These are phyloP conservation scores for Melospiza melodia DNA, from an alignment of 2,113 vertebrate genomes.

Conservation along the genomic window DNA sequence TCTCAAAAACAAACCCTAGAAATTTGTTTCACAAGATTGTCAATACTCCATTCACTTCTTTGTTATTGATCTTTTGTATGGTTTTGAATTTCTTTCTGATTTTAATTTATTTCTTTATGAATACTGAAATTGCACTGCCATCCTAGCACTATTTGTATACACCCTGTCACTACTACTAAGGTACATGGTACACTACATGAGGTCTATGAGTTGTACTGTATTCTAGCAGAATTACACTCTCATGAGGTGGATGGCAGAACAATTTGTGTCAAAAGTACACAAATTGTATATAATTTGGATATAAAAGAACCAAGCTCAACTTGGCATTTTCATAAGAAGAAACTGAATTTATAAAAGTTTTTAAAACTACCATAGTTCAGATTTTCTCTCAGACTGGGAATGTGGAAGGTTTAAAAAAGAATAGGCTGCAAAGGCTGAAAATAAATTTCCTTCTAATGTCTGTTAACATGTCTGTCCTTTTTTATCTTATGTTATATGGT, in stretches of 20 bases:
- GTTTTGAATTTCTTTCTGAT: conserved; percentile 9
- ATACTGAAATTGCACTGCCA: background rate
- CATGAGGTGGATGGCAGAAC: background rate
- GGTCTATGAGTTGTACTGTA: background rate
- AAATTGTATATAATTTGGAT: background rate
- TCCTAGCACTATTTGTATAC: background rate
- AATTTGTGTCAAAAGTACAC: background rate
- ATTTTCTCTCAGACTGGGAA: background rate
- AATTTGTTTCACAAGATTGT: background rate
- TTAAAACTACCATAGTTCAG: background rate
- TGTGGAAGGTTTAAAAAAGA: background rate
- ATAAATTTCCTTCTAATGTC: background rate
- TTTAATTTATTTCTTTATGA: conserved; percentile 23
- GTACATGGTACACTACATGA: background rate
- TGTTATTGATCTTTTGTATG: background rate
- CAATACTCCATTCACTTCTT: background rate
- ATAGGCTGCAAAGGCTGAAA: background rate
- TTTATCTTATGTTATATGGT: background rate
- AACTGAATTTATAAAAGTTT: background rate
- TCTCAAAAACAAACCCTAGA: background rate
- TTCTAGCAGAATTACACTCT: background rate
- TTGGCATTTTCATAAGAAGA: background rate
- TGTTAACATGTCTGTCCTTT: background rate
- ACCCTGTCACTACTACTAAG: background rate
- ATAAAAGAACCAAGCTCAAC: background rate